Evolutionary conservation across 2,113 vertebrate species (phyloP).

Genomic region (Dermatemys mawii): DNA sequence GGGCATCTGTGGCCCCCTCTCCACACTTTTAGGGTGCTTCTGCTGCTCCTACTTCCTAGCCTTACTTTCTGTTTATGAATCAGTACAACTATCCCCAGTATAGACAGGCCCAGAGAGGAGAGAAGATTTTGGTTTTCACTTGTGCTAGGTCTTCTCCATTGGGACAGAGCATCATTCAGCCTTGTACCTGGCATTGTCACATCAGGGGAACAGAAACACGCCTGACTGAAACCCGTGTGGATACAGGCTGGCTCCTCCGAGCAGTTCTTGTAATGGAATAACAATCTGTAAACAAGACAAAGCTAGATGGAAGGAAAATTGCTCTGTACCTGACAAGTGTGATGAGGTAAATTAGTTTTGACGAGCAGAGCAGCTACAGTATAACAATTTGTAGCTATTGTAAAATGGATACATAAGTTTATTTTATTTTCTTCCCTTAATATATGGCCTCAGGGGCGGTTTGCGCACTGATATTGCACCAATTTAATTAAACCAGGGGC

Average conservation of each 20-base stretch:
- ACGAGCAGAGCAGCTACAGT: neutral
- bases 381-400: neutral
- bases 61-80: neutral
- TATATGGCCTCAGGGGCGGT: slow-evolving; percentile 10
- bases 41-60: neutral
- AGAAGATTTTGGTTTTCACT: neutral
- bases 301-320: neutral
- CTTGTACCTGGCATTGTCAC: neutral
- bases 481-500: slow-evolving; percentile 50
- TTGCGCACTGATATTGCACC: neutral
- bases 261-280: neutral
- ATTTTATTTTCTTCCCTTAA: neutral
- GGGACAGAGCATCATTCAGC: neutral
- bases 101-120: neutral
- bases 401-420: slow-evolving; percentile 13
- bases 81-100: neutral
- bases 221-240: neutral
- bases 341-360: neutral
- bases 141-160: neutral
- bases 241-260: neutral
- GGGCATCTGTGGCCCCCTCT: no score
- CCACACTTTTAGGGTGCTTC: no score
- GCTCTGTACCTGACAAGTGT: neutral
- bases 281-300: neutral
- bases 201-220: neutral